Evolutionary conservation across 2,113 vertebrate genomes (phyloP), one percentile per base, ranked within the genome.

Genomic region (Hemiprocne comata): DNA sequence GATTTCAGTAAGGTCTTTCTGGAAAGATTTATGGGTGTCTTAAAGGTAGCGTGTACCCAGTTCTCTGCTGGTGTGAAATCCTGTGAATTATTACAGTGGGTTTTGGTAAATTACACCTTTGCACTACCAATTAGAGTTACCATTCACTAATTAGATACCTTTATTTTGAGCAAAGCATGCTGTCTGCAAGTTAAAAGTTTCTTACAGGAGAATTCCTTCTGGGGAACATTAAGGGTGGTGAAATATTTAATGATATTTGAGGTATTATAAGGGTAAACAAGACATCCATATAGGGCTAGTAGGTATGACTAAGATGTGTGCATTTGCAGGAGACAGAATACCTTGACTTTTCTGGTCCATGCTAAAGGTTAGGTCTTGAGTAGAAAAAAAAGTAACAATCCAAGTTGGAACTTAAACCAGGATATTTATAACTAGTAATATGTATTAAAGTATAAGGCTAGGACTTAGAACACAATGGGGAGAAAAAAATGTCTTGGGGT

Each of bases 221-320:
- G 48, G 36, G 23, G 25, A 57, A 11, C 2, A 0, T 58, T 90
- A 83, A 15, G 48, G 20, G 38, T 69, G 50, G 34, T 26, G 48
- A 55, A 1, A 34, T 36, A 23, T 6, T 34, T 73, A 66, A 42
- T 69, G 54, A 33, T 10, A 44, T 33, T 7, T 44, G 75, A 73
- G 8, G 7, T 79, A 21, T 69, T 93, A 13, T 67, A 6, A 55
- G 57, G 13, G 38, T 67, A 48, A 83, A 13, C 26, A 34, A 55
- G 50, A 10, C 19, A 36, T n/a, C 31, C 11, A 2, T 12, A 0
- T 1, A 2, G 36, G 46, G 29, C 48, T 65, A 9, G 34, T 14
- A 51, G 69, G 4, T 65, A 4, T 13, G 29, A 46, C 53, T 34
- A 34, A 48, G 58, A 7, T 20, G 12, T 24, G 26, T 85, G 13